Evolutionary conservation across 2,113 vertebrate genomes (phyloP), one percentile per base, ranked within the genome.

Genomic region (Tinamus guttatus): DNA sequence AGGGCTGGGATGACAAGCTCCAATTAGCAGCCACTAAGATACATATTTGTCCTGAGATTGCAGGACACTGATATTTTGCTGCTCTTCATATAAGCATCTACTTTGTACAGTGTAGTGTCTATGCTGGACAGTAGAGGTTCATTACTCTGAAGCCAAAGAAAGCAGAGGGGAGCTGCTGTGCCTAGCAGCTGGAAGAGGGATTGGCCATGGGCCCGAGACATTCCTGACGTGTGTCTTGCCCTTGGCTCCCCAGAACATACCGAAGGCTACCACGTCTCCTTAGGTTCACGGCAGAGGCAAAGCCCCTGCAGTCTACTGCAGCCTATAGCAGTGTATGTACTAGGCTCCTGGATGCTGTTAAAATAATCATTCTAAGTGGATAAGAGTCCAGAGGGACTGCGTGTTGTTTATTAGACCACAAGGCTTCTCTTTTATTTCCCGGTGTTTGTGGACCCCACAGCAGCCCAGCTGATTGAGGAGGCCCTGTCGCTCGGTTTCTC

Each of bases 361-460:
- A 84, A 95, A 85, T 70, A 78, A 95, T 81, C 64, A 78, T 83
- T 88, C 38, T 21, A 69, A 81, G 85, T 40, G 85, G 54, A 47
- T 68, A 78, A 41, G 87, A 95, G 83, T 78, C 92, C 60, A 49
- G 2, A 0, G 85, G 88, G 56, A 25, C 69, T 78, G 41, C 27
- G 5, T 3, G 64, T 87, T 87, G 67, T 93, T 87, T 78, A 68
- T 73, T 68, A 87, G 64, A 78, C 76, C 56, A 51, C 41, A 75
- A 82, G 80, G 76, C 22, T 86, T 93, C 85, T 91, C n/a, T 45
- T 87, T 71, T 68, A 51, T 81, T 96, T 88, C 74, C 15, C 64
- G 14, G 11, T 81, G 7, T 88, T 96, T 93, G 68, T 95, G 69
- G 13, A 71, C 47, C 47, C 60, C 7, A 3, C 11, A 58, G 52